phyloP scores from a whole-genome alignment of 2,888 invertebrate species.

The Noctua fimbriata region DNA sequence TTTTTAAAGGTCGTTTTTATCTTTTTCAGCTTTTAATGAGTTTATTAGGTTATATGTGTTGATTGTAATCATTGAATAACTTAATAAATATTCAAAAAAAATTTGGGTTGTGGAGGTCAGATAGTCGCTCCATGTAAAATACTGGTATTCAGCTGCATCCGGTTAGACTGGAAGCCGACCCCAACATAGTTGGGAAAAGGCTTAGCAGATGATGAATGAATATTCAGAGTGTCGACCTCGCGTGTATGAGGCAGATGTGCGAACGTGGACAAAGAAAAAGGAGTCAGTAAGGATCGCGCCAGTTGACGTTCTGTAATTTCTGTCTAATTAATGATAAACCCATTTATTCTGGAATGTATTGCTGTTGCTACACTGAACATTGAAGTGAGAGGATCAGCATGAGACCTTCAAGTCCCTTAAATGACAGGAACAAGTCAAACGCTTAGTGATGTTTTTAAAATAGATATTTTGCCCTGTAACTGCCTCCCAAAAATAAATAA shows the following conservation, averaged over 20 bases:
- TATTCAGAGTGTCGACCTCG: neutral
- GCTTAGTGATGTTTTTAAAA: too few species aligned
- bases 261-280: neutral
- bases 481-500: neutral
- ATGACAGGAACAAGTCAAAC: neutral
- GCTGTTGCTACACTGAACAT: neutral
- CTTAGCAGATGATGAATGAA: neutral
- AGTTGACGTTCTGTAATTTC: too few species aligned
- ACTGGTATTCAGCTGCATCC: too few species aligned
- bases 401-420: neutral
- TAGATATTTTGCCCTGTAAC: neutral
- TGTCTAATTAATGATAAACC: too few species aligned
- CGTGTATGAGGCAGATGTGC: neutral
- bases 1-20: slow-evolving; percentile 13
- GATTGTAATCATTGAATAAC: neutral
- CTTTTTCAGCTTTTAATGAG: slow-evolving; percentile 18
- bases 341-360: neutral
- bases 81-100: neutral
- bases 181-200: too few species aligned
- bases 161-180: too few species aligned
- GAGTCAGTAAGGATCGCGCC: neutral
- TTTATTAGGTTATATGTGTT: slow-evolving; percentile 22
- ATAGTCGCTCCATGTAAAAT: too few species aligned
- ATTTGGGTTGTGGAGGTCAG: too few species aligned
- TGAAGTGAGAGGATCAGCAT: neutral